phyloP scores from a whole-genome alignment of 2,797 vertebrate species.

The Darevskia nairensis region DNA sequence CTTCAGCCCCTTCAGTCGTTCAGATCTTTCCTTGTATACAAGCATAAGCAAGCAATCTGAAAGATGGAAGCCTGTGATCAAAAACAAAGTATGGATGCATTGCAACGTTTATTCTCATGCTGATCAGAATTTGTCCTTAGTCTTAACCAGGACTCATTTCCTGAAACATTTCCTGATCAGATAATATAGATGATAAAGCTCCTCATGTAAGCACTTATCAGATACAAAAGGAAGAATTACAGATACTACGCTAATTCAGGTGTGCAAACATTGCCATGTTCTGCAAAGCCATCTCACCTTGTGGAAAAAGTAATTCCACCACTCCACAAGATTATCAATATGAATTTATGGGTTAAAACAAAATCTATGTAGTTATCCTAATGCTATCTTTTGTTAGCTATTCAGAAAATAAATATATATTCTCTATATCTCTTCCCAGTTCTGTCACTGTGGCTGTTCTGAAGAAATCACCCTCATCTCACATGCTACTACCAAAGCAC shows the following conservation, averaged over 20 bases:
- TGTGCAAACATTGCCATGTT: background rate
- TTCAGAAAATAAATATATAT: background rate
- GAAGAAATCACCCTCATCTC: background rate
- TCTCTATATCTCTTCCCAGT: background rate
- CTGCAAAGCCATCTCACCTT: background rate
- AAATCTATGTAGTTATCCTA: background rate
- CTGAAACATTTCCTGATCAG: background rate
- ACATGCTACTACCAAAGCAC: background rate
- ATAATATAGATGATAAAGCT: background rate
- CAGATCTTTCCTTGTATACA: conserved; percentile 91
- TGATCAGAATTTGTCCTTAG: conserved; percentile 33
- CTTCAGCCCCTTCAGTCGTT: conserved; percentile 84
- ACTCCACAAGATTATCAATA: background rate
- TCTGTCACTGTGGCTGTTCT: background rate
- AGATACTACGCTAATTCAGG: background rate
- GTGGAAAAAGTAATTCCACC: background rate
- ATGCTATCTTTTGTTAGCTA: background rate
- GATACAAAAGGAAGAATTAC: background rate
- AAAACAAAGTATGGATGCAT: conserved; percentile 42
- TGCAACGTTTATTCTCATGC: background rate
- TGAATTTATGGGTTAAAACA: background rate
- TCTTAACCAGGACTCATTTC: background rate
- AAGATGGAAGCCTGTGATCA: conserved; percentile 57
- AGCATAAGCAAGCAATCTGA: conserved; percentile 95
- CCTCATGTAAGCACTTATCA: background rate